Base-by-base conservation (phyloP, 2,113 vertebrate genomes). In the Eulemur macaco region DNA sequence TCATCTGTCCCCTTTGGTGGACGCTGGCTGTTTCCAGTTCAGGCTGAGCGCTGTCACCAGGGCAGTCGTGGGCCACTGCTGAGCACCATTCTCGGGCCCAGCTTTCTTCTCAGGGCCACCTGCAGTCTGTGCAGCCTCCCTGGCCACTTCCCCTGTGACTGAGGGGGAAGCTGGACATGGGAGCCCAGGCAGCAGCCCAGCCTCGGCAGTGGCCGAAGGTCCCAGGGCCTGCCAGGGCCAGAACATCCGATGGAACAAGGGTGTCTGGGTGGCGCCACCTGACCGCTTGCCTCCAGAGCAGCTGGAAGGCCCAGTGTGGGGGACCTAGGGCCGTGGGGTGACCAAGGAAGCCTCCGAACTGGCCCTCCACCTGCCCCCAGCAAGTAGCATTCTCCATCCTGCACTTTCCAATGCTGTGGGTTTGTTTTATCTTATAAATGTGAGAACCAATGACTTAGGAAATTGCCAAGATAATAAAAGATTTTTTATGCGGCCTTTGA, bases 401-500 rank as follows among this genome's bases (percentile, higher is more conserved):
- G 25, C 6, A 1, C 21, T 5, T 58, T 58, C 13, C 52, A 3
- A 18, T 2, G 68, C 37, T 39, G 5, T 3, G 3, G 56, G 89
- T 87, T 56, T 71, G 31, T 78, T 64, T 60, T 29, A 5, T 60
- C 86, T 50, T 71, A 81, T 82, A 88, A 64, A 80, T 86, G 88
- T 82, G 58, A 45, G 76, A 96, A 94, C 58, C 68, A 92, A 92
- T 45, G 60, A 50, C 74, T 87, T 82, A 56, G 34, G 88, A 96
- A 95, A 94, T 56, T 90, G 23, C 77, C 12, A 56, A 94, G 86
- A 2, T 23, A 3, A 88, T 69, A 42, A 90, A 84, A 23, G 76
- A 27, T 89, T 96, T 45, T 89, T 80, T 82, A 97, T 71, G 11
- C 84, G 66, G 64, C 81, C 50, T 97, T 96, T 95, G 66, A 63